These are phyloP conservation scores for Amphipoea lucens DNA, from an alignment of 2,888 invertebrate genomes.

Conservation along the genomic window DNA sequence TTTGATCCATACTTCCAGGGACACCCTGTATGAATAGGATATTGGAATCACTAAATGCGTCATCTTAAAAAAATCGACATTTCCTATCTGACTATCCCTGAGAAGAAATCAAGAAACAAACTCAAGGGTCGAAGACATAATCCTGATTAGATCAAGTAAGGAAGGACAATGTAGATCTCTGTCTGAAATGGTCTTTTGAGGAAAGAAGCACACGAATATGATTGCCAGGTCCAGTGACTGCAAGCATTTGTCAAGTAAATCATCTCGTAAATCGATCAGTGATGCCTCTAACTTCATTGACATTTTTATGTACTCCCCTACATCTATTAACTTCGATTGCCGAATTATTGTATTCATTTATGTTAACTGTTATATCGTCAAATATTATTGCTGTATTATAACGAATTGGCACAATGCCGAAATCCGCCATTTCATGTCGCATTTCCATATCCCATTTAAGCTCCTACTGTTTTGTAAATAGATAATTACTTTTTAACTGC, in stretches of 20 bases:
- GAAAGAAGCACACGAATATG: background rate
- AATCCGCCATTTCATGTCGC: constrained; percentile 34
- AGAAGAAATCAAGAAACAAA: no score
- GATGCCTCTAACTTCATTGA: background rate
- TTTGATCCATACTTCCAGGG: no score
- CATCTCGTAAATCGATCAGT: background rate
- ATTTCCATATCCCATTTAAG: constrained; percentile 47
- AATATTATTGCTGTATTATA: constrained; percentile 45
- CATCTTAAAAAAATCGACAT: no score
- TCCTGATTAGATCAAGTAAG: no score
- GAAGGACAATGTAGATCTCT: background rate
- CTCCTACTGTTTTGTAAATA: constrained; percentile 34
- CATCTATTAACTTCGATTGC: constrained; percentile 1
- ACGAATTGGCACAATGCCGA: constrained; percentile 53
- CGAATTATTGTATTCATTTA: constrained; percentile 37
- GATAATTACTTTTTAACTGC: constrained; percentile 40
- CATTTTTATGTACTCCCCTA: background rate
- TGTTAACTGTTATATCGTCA: constrained; percentile 32
- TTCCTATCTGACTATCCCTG: no score
- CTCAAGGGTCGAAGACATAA: no score
- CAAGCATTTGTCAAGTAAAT: background rate
- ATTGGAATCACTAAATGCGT: no score
- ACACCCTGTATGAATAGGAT: no score
- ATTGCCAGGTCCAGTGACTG: background rate
- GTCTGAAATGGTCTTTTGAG: background rate